A percentile compares a stretch with the other conserved stretches of the same genome.
Evolutionary conservation across 2,113 vertebrate genomes (phyloP).

Genomic region (Plestiodon gilberti): DNA sequence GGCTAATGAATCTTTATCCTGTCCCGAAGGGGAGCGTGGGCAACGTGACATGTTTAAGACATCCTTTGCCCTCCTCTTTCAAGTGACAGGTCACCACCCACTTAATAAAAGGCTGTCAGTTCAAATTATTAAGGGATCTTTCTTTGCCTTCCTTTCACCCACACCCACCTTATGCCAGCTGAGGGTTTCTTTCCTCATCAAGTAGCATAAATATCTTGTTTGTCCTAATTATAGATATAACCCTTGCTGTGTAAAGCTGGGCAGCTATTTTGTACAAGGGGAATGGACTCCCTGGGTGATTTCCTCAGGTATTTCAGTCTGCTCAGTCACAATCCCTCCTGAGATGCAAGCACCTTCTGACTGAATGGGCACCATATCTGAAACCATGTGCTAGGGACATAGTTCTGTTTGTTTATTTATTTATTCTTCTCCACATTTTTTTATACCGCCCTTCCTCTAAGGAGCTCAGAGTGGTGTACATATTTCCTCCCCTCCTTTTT

Average conservation of each 20-base stretch:
- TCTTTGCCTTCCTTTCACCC: slow-evolving; percentile 23
- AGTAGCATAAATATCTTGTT: background rate
- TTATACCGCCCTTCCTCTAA: too few species aligned
- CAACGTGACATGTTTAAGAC: slow-evolving; percentile 60
- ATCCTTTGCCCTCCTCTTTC: slow-evolving; percentile 50
- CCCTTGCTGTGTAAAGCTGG: background rate
- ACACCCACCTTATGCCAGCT: slow-evolving; percentile 46
- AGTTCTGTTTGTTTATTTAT: background rate
- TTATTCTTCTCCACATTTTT: too few species aligned
- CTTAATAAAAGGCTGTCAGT: slow-evolving; percentile 60
- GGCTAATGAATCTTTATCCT: slow-evolving; percentile 31
- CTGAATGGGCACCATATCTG: background rate
- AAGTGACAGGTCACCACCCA: slow-evolving; percentile 58
- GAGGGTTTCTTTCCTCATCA: slow-evolving; percentile 36
- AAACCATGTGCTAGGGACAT: too few species aligned
- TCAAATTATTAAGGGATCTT: slow-evolving; percentile 63
- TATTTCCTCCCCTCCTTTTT: too few species aligned
- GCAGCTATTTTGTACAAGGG: background rate
- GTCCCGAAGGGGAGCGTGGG: slow-evolving; percentile 44
- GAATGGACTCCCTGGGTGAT: background rate
- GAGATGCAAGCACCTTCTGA: background rate
- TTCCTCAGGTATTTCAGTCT: background rate
- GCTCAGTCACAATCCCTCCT: background rate
- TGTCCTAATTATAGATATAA: background rate
- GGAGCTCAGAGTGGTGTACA: too few species aligned